Evolutionary conservation across 2,888 invertebrate species (phyloP), one percentile per base, ranked within the genome.

Genomic region (Andrena hattorfiana): DNA sequence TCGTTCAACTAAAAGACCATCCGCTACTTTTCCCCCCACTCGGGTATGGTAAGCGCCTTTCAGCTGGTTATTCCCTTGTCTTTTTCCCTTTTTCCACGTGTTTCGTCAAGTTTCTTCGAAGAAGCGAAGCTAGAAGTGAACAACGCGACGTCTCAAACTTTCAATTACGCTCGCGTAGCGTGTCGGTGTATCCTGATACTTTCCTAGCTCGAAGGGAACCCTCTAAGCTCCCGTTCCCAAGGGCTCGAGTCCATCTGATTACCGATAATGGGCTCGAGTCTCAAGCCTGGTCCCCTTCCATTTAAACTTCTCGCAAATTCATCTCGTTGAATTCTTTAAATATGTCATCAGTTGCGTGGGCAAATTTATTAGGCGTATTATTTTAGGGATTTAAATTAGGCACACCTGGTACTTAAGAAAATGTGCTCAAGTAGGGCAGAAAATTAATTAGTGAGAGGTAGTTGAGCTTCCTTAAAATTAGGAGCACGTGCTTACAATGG

Each of bases 191-290:
- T 85, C 72, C 54, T 80, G 87, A 87, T 87, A 84, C 75, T 80
- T 79, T 84, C 77, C 81, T 74, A 67, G 35, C 70, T 48, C 54
- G 51, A 78, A 71, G 76, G 60, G 73, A 85, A 81, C 80, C 78
- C 51, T 62, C 78, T 85, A 84, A 89, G 84, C 85, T 85, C 83
- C 88, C 83, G 85, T 88, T 88, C 89, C 87, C 79, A 56, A 49
- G 80, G 89, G 91, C 92, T 90, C 88, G 86, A 78, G 83, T 84
- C 86, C 87, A 88, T 90, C 89, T 91, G 90, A 91, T 92, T 92
- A 91, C 86, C 84, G 85, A 84, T 87, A 92, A 92, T 89, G 84
- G 87, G 83, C 84, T 89, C 89, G 83, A 89, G 87, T 91, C 91
- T 90, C 91, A 90, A 90, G 85, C 67, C 69, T 77, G 60, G 72